phyloP scores from a whole-genome alignment of 2,888 invertebrate genomes.

The Eristalis pertinax region DNA sequence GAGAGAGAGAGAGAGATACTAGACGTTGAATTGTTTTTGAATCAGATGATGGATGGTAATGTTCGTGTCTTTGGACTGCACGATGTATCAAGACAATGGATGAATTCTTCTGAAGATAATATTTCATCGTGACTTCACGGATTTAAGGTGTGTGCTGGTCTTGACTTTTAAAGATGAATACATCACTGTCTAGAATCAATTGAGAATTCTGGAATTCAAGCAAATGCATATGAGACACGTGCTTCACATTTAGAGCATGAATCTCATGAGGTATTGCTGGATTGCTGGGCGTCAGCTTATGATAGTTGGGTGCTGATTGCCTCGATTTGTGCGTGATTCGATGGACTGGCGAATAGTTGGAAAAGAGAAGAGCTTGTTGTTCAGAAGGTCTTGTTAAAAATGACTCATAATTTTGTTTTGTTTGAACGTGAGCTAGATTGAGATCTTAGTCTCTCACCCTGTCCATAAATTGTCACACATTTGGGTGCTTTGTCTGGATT shows the following conservation, averaged over 20 bases:
- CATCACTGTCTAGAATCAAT: neutral
- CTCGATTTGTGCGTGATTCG: no score
- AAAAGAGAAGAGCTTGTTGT: no score
- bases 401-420: no score
- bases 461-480: no score
- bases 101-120: neutral
- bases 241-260: neutral
- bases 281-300: no score
- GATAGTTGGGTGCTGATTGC: no score
- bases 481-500: no score
- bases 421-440: no score
- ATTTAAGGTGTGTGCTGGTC: neutral
- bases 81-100: neutral
- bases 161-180: neutral
- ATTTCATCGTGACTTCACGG: neutral
- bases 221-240: neutral
- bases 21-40: neutral
- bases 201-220: neutral
- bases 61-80: neutral
- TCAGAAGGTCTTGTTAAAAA: no score
- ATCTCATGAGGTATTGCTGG: neutral
- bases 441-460: no score
- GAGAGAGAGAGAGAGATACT: no score
- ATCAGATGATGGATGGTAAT: neutral
- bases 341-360: no score